Base-by-base conservation (phyloP, 2,113 vertebrate genomes). In the Arenaria interpres region DNA sequence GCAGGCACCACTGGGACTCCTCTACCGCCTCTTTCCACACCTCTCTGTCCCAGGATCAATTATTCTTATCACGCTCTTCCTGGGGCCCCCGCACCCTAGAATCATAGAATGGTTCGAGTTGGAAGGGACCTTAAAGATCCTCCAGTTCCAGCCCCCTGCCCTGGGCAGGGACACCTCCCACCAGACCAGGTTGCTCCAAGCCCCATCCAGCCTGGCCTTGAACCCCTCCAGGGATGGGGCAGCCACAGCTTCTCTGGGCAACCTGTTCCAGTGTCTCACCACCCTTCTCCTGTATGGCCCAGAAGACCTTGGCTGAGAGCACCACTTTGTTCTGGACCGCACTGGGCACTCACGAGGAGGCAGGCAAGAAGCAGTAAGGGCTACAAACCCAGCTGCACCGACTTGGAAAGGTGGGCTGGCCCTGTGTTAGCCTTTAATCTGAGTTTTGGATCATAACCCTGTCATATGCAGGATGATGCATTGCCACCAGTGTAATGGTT, bases 391-490 rank as follows among this genome's bases (percentile, higher is more conserved):
- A 68, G n/a, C 51, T 23, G 4, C 10, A 15, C 67, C 30, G 39
- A 16, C 21, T 56, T 75, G 33, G 68, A 77, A 83, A 77, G 30
- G n/a, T 76, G 43, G 86, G 28, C 37, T 86, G 59, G 32, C 25
- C n/a, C 37, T 35, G 4, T 21, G 16, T 80, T 62, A 59, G 46
- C 14, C 17, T 16, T 57, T 66, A 81, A 12, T 35, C 21, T 28
- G 13, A 63, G 22, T 94, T 92, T 85, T 2, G 3, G n/a, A 33
- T 74, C 30, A 19, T 62, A 82, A 87, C 22, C 19, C 35, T 87
- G 46, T 6, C 4, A 5, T 45, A 19, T 2, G 5, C 25, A 53
- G 39, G 11, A 57, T 2, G 3, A 50, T 33, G n/a, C 12, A 4
- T 6, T 75, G 68, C 32, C 63, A 72, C 11, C 3, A 1, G 5